phyloP scores from a whole-genome alignment of 2,888 invertebrate genomes.

The Phymatocera aterrima region DNA sequence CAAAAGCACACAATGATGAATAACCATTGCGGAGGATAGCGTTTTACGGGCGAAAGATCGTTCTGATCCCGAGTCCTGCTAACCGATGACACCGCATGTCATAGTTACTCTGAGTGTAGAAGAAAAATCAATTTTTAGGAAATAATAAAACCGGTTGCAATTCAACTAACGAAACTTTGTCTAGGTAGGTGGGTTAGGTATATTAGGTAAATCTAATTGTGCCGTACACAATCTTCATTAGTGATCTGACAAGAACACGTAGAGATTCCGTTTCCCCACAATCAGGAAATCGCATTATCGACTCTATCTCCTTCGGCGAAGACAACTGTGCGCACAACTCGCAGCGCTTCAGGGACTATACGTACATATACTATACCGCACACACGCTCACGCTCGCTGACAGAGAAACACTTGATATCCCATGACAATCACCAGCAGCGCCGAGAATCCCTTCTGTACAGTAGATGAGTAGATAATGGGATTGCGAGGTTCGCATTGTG shows the following conservation, averaged over 20 bases:
- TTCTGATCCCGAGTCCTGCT: conserved; percentile 56
- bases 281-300: conserved; percentile 55
- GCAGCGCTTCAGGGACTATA: not conserved
- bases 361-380: not conserved
- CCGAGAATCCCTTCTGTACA: not conserved
- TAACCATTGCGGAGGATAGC: conserved; percentile 57
- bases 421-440: conserved; percentile 1
- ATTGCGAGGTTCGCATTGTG: not conserved
- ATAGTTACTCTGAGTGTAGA: conserved; percentile 70
- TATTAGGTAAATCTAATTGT: not conserved
- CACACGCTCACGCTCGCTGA: no score
- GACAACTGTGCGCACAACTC: not conserved
- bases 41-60: conserved; percentile 55
- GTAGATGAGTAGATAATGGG: not conserved
- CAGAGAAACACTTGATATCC: not conserved
- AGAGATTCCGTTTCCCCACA: conserved; percentile 46
- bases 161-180: not conserved
- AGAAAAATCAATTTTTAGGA: conserved; percentile 12
- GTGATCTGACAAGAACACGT: conserved; percentile 50
- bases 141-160: not conserved
- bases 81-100: conserved; percentile 61
- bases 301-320: conserved; percentile 16
- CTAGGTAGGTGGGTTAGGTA: not conserved
- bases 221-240: conserved; percentile 23
- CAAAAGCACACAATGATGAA: conserved; percentile 64